Evolutionary conservation across 2,113 vertebrate species (phyloP).

Genomic region (Peromyscus californicus): DNA sequence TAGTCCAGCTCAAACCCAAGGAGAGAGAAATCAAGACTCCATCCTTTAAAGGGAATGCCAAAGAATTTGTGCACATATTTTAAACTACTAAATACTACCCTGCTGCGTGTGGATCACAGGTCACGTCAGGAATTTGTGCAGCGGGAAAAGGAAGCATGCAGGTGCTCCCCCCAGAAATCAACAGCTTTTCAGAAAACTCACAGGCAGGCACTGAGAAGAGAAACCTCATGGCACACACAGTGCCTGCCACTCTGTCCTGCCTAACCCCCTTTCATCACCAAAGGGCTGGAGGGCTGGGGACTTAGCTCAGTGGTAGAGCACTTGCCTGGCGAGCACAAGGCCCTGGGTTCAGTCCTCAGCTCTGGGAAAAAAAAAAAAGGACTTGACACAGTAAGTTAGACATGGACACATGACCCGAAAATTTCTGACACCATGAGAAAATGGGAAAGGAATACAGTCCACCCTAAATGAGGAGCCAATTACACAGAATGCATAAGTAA

Average conservation of each 20-base stretch:
- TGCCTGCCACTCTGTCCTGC: neutral
- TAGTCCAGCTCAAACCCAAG: neutral
- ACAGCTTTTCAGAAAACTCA: neutral
- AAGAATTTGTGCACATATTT: neutral
- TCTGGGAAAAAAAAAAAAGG: too few species aligned
- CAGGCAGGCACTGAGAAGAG: neutral
- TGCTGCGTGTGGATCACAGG: too few species aligned
- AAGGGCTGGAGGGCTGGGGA: neutral
- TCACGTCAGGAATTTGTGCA: neutral
- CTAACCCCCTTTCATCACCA: neutral
- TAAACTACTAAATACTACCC: neutral
- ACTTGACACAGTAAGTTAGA: neutral
- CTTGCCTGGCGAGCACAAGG: too few species aligned
- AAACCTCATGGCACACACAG: neutral
- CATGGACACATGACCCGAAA: neutral
- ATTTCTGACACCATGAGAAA: neutral
- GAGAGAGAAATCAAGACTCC: neutral
- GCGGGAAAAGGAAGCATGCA: neutral
- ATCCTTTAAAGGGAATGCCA: neutral
- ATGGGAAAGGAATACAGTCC: neutral
- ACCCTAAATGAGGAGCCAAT: neutral
- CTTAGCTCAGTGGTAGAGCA: too few species aligned
- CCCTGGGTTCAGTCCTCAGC: too few species aligned
- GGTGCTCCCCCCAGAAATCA: neutral
- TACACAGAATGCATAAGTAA: neutral